Conservation (phyloP, 2,113 vertebrate species). For the Crotalus tigris region DNA sequence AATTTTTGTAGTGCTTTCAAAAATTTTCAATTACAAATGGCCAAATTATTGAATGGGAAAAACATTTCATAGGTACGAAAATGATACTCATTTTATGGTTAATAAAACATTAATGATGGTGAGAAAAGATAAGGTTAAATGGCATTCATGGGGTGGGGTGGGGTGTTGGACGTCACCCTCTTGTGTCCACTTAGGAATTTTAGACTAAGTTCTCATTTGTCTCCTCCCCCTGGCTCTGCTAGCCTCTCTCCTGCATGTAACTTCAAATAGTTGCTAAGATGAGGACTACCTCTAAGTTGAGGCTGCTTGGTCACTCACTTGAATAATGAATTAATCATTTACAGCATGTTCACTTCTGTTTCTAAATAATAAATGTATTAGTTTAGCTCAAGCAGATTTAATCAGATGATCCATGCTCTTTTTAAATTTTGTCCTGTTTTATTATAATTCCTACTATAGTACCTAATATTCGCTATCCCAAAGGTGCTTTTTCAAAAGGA, state of each 20-base stretch:
- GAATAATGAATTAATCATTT: not conserved
- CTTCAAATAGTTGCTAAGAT: no score
- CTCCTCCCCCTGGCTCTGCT: no score
- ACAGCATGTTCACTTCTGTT: not conserved
- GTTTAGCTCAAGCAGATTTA: not conserved
- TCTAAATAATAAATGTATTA: not conserved
- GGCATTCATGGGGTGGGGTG: no score
- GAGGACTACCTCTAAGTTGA: not conserved
- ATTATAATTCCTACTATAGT: not conserved
- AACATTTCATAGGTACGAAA: not conserved
- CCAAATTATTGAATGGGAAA: not conserved
- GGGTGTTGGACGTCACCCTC: no score
- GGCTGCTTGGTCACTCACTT: not conserved
- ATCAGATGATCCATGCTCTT: not conserved
- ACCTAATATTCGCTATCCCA: not conserved
- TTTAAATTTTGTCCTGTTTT: not conserved
- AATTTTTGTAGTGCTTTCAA: not conserved
- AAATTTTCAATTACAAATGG: not conserved
- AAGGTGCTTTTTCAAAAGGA: not conserved
- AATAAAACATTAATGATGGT: not conserved
- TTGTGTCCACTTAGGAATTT: no score
- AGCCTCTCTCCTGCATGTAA: no score
- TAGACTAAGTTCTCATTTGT: no score
- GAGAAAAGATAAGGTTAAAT: no score
- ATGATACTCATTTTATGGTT: not conserved